Percentiles rank a stretch among this genome's conserved stretches.
These are phyloP conservation scores for Oasisia sp. DNA, from an alignment of 2,888 invertebrate species.

Conservation along the genomic window DNA sequence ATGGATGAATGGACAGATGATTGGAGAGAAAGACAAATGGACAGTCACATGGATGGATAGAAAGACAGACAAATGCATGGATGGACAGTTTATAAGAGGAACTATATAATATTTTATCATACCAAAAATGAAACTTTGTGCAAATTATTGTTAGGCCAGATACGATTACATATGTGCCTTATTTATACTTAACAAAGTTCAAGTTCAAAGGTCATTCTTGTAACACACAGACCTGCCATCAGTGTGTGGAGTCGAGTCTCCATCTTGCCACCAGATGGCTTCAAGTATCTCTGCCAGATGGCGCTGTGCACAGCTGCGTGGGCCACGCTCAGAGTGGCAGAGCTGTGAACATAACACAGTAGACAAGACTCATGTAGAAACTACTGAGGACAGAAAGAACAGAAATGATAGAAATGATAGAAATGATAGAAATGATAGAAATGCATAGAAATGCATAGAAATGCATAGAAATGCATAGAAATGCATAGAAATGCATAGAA, in stretches of 20 bases:
- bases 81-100: no score
- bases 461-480: no score
- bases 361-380: background rate
- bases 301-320: conserved; percentile 27
- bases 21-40: no score
- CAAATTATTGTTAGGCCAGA: background rate
- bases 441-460: no score
- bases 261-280: conserved; percentile 26
- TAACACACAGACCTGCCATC: conserved; percentile 48
- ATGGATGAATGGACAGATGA: no score
- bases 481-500: no score
- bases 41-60: no score
- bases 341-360: background rate
- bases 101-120: background rate
- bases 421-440: no score
- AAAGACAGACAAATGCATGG: no score
- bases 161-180: background rate
- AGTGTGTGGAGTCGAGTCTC: conserved; percentile 50
- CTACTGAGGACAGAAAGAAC: background rate
- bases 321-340: conserved; percentile 23
- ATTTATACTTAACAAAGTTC: background rate
- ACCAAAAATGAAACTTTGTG: background rate
- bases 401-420: background rate
- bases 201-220: background rate
- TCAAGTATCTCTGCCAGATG: conserved; percentile 29